phyloP scores from a whole-genome alignment of 1,140 invertebrate species.

The Aleiodes sp. region DNA sequence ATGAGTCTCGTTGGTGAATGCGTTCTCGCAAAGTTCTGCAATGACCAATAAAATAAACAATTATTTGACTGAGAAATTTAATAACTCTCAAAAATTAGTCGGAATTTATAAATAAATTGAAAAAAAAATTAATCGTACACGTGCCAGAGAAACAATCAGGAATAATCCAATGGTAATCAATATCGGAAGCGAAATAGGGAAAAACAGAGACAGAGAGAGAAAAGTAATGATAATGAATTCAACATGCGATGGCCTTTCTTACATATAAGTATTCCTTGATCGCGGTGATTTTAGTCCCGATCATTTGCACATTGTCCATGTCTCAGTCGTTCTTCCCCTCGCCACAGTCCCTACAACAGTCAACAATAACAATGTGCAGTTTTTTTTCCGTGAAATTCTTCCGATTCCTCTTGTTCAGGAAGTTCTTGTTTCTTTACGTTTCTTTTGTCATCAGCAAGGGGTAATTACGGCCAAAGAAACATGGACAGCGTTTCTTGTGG shows the following conservation, averaged over 20 bases:
- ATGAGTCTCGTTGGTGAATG: conserved; percentile 65
- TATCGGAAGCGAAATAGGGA: conserved; percentile 3
- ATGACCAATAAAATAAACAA: conserved; percentile 37
- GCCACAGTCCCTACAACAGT: conserved; percentile 64
- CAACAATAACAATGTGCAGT: conserved; percentile 61
- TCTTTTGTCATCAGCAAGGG: conserved; percentile 7
- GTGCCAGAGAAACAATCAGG: neutral
- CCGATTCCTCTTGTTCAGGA: conserved; percentile 30
- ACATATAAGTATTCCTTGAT: conserved; percentile 68
- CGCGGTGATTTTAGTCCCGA: conserved; percentile 66
- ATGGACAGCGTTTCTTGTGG: conserved; percentile 34
- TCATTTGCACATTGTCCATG: conserved; percentile 67
- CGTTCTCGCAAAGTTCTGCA: conserved; percentile 64
- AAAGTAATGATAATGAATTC: conserved; percentile 36
- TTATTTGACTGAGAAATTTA: neutral
- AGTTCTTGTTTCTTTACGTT: neutral
- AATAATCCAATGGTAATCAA: neutral
- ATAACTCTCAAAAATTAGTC: neutral
- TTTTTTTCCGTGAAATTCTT: conserved; percentile 50
- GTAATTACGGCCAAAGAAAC: conserved; percentile 34
- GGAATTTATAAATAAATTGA: conserved; percentile 18
- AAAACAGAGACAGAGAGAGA: conserved; percentile 24
- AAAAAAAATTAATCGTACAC: conserved; percentile 4
- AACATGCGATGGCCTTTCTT: conserved; percentile 52
- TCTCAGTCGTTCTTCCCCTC: conserved; percentile 60